phyloP scores from a whole-genome alignment of 2,797 vertebrate species.

The Anguilla marmorata region DNA sequence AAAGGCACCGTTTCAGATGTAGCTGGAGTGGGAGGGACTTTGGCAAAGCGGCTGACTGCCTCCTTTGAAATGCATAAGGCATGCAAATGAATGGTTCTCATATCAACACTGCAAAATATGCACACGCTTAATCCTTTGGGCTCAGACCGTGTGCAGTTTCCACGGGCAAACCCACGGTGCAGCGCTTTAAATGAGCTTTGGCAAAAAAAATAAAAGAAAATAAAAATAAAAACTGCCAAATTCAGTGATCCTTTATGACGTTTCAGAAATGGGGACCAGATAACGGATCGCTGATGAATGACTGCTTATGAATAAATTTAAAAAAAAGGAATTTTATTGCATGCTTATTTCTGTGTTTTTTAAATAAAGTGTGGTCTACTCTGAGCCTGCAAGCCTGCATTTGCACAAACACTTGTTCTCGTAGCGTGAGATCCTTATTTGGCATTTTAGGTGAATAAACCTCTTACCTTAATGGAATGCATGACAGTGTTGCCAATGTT shows the following conservation, averaged over 20 bases:
- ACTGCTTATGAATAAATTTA: background rate
- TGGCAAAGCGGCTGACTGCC: background rate
- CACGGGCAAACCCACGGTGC: background rate
- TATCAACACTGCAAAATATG: background rate
- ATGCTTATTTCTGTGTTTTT: slow-evolving; percentile 1
- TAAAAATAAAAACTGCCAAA: background rate
- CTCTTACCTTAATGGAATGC: slow-evolving; percentile 13
- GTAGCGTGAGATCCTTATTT: background rate
- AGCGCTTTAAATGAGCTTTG: background rate
- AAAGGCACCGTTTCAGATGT: background rate
- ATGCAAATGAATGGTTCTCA: slow-evolving; percentile 7
- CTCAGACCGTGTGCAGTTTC: background rate
- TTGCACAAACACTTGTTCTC: slow-evolving; percentile 8
- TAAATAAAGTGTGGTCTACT: background rate
- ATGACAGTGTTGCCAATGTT: slow-evolving; percentile 16
- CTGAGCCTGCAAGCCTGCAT: background rate
- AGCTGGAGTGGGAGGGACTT: slow-evolving; percentile 1
- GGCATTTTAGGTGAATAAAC: slow-evolving; percentile 8
- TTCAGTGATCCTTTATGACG: background rate
- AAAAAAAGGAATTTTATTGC: slow-evolving; percentile 13
- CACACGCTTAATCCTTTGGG: background rate
- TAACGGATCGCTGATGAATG: background rate
- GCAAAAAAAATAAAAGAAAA: background rate
- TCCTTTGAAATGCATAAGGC: slow-evolving; percentile 10
- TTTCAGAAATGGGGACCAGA: background rate